Evolutionary conservation across 2,888 invertebrate genomes (phyloP), one percentile per base, ranked within the genome.

Genomic region (Sympetrum striolatum): DNA sequence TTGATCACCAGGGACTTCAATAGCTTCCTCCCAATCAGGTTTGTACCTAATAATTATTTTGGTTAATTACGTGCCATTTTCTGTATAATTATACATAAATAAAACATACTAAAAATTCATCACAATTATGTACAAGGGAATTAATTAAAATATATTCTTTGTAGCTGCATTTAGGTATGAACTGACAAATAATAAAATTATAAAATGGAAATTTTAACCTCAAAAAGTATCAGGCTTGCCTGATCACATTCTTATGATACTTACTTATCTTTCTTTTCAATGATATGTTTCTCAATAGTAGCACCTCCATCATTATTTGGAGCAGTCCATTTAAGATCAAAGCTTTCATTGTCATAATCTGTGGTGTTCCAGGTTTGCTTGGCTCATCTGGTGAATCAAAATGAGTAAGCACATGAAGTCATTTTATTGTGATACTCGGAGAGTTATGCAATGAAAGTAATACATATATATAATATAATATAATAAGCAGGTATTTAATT

Each of bases 271-370:
- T 97, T 97, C 95, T 98, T 98, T 94, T 98, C 98, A 92, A 99
- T 97, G 92, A 98, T 97, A 93, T 99, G 99, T 93, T 98, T 98
- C 93, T 96, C 97, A 92, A 99, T 97, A 22, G 98, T 98, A 2
- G 98, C 97, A 10, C 99, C 99, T 90, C 99, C 98, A 93, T 99
- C 99, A 90, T 95, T 96, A 91, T 96, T 96, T 1, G 99, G 99
- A 80, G 98, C 96, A 31, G 96, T 96, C 99, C 99, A 99, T 93
- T 98, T 97, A 92, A 98, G 95, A 91, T 97, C 97, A 0, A 98
- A 98, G 92, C 98, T 98, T 92, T 97, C 97, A 94, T 98, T 98
- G 94, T 99, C 99, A 94, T 96, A 82, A 98, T 96, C 93, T 98
- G 97, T 15, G 99, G 99, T 91, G 97, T 97, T 48, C 98, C 98